Percentiles rank a stretch among this genome's conserved stretches.
phyloP scores from a whole-genome alignment of 2,113 vertebrate species.

The Malurus elegans region DNA sequence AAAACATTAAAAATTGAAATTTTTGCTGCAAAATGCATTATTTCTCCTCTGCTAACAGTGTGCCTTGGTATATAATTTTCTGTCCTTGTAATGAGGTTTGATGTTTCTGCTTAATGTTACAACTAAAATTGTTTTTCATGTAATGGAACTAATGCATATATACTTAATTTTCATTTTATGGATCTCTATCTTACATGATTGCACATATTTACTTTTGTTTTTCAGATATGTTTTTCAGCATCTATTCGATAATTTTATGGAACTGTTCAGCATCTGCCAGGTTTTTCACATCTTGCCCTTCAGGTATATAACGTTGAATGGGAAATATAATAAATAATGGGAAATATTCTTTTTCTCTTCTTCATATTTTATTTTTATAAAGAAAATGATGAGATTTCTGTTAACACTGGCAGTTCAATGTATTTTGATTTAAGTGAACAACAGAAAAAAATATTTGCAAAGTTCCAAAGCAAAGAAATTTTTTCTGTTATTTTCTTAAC shows the following conservation, averaged over 20 bases:
- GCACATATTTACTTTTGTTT: neutral
- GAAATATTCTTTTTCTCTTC: neutral
- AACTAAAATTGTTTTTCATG: neutral
- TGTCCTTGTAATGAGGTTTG: neutral
- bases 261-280: neutral
- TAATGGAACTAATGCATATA: neutral
- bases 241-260: neutral
- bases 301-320: neutral
- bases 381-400: neutral
- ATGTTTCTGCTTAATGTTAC: conserved; percentile 20
- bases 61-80: neutral
- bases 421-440: neutral
- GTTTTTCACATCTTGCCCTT: neutral
- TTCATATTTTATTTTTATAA: neutral
- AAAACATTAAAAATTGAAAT: neutral
- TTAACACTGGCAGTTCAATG: neutral
- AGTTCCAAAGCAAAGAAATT: neutral
- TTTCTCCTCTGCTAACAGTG: neutral
- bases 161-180: conserved; percentile 15
- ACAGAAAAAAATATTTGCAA: neutral
- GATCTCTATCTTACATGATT: neutral
- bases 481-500: conserved; percentile 10
- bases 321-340: neutral
- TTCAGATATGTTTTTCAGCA: neutral
- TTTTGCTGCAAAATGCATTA: neutral